These are phyloP conservation scores for Lates calcarifer DNA, from an alignment of 2,113 vertebrate genomes.

Conservation along the genomic window DNA sequence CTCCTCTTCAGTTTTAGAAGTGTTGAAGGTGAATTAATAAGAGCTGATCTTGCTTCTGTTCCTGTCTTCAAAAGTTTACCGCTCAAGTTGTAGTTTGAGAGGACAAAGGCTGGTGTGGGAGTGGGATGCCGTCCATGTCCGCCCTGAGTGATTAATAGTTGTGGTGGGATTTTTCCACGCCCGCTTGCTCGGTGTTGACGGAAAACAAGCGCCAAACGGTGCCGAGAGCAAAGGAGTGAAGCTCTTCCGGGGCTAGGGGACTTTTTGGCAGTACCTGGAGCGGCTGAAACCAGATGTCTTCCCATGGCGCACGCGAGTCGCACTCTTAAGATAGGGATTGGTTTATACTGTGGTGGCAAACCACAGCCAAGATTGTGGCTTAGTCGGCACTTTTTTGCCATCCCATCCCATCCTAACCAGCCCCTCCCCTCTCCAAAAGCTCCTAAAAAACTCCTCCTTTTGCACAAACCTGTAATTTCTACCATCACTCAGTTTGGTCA, in stretches of 20 bases:
- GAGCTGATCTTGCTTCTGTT: slow-evolving; percentile 53
- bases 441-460: slow-evolving; percentile 33
- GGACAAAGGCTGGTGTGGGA: slow-evolving; percentile 79
- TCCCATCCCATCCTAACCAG: neutral
- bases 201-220: slow-evolving; percentile 82
- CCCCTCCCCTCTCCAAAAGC: slow-evolving; percentile 1
- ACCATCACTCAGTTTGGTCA: slow-evolving; percentile 82
- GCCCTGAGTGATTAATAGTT: slow-evolving; percentile 90
- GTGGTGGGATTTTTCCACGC: slow-evolving; percentile 81
- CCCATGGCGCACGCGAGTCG: neutral
- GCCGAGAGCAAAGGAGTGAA: slow-evolving; percentile 62
- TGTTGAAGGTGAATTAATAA: slow-evolving; percentile 54
- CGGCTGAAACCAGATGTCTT: slow-evolving; percentile 2
- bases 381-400: slow-evolving; percentile 17
- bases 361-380: neutral
- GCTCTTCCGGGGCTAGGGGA: slow-evolving; percentile 60
- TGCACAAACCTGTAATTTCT: slow-evolving; percentile 83
- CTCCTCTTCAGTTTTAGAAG: slow-evolving; percentile 17
- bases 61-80: slow-evolving; percentile 76
- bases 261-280: slow-evolving; percentile 36
- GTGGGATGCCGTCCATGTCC: slow-evolving; percentile 82
- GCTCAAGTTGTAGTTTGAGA: slow-evolving; percentile 78
- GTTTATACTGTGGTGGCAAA: neutral
- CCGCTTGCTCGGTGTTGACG: slow-evolving; percentile 80
- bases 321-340: neutral